These are phyloP conservation scores for Apaloderma vittatum DNA, from an alignment of 2,113 vertebrate species.

Conservation along the genomic window DNA sequence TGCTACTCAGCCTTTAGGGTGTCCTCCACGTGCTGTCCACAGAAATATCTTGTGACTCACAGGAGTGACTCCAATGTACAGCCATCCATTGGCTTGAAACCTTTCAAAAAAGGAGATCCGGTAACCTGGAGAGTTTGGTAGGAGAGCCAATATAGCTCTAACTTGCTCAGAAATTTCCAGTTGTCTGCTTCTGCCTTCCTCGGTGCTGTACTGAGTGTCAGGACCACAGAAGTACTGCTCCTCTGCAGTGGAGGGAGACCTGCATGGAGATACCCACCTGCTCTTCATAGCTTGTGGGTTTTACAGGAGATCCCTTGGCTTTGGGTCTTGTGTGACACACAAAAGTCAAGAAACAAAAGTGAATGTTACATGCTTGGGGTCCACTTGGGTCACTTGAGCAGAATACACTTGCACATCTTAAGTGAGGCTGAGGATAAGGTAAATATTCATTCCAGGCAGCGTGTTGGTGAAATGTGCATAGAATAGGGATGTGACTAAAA, in stretches of 20 bases:
- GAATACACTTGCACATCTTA: neutral
- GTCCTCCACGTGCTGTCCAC: neutral
- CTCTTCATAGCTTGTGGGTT: neutral
- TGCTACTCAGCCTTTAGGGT: neutral
- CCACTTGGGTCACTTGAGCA: neutral
- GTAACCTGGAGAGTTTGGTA: neutral
- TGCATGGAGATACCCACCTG: neutral
- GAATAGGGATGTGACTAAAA: slow-evolving; percentile 12
- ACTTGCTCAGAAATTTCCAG: neutral
- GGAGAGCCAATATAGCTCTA: neutral
- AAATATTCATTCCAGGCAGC: slow-evolving; percentile 44
- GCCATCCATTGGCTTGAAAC: neutral
- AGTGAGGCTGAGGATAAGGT: neutral
- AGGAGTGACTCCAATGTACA: neutral
- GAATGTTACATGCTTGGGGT: neutral
- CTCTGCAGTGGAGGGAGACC: neutral
- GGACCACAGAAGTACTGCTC: neutral
- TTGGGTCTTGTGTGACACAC: neutral
- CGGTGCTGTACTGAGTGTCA: neutral
- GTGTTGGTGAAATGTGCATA: neutral
- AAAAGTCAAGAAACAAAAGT: neutral
- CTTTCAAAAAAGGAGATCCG: neutral
- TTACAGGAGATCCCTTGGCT: neutral
- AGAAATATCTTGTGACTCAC: neutral
- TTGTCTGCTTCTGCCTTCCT: neutral